Evolutionary conservation across 1,140 invertebrate genomes (phyloP), one percentile per base, ranked within the genome.

Genomic region (Calephelis nemesis): DNA sequence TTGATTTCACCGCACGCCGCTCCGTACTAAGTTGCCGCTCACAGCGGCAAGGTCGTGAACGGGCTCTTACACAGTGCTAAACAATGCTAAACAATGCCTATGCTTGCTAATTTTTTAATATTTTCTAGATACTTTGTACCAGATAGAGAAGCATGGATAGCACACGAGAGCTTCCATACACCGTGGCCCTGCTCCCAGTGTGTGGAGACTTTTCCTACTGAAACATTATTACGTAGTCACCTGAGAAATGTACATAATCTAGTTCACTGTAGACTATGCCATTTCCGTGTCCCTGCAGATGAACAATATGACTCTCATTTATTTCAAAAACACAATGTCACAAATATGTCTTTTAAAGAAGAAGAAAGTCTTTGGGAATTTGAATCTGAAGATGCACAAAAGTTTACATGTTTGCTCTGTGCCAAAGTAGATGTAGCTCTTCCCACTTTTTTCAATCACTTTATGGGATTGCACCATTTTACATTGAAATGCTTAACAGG

Each of bases 171-270:
- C 47, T 92, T 87, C 63, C 91, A 92, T 67, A 74, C 79, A 45
- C 91, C 91, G 1, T 86, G 90, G 88, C 84, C 84, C 5, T 92
- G 91, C 68, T 92, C 91, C 5, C 91, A 92, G 62, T 92, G 91
- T 70, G 67, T 82, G n/a, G 78, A 85, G 39, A 84, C 81, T 13
- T 92, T 91, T 69, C 66, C 75, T 48, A 75, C 78, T 15, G 88
- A 92, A 68, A 7, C 30, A 4, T 66, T 74, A 10, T 67, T 90
- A 52, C 74, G 90, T 1, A 63, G 74, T n/a, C 91, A 92, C 60
- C 78, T 91, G 1, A 83, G 79, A 39, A 72, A 13, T 30, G 77
- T 69, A 48, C 91, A 92, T 50, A 83, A 85, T n/a, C 71, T 91
- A 0, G 87, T 90, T 0, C 90, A 92, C 62, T 92, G 91, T 47